Conservation (phyloP, 2,113 vertebrate species). For the Bothrops jararaca region DNA sequence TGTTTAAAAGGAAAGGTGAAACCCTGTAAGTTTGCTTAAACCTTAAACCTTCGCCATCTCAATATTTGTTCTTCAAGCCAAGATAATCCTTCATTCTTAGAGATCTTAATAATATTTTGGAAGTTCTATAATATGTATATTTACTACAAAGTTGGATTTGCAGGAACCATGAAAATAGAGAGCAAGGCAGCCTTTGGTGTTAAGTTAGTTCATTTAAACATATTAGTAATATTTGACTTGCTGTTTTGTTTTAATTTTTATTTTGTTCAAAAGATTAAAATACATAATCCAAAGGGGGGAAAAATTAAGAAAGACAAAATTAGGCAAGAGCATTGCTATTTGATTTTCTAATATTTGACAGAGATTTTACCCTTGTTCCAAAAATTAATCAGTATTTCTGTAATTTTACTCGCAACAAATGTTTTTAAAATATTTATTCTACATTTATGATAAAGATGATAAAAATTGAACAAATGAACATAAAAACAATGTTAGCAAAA, state of each 20-base stretch:
- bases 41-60: constrained; percentile 1
- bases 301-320: background rate
- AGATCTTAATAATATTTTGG: background rate
- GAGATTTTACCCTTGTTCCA: background rate
- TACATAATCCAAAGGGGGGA: background rate
- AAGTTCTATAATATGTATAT: background rate
- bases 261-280: background rate
- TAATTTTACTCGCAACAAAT: background rate
- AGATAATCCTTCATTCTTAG: constrained; percentile 7
- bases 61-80: background rate
- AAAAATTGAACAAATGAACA: background rate
- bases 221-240: background rate
- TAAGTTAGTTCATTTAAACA: background rate
- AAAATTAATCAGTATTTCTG: background rate
- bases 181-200: background rate
- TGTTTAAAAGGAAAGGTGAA: background rate
- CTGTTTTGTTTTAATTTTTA: background rate
- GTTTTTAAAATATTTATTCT: background rate
- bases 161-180: background rate
- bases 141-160: background rate
- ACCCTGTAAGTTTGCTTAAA: background rate
- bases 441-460: background rate
- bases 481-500: background rate
- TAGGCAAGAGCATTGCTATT: background rate
- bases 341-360: background rate